phyloP scores from a whole-genome alignment of 2,797 vertebrate genomes.

The Malurus splendens region DNA sequence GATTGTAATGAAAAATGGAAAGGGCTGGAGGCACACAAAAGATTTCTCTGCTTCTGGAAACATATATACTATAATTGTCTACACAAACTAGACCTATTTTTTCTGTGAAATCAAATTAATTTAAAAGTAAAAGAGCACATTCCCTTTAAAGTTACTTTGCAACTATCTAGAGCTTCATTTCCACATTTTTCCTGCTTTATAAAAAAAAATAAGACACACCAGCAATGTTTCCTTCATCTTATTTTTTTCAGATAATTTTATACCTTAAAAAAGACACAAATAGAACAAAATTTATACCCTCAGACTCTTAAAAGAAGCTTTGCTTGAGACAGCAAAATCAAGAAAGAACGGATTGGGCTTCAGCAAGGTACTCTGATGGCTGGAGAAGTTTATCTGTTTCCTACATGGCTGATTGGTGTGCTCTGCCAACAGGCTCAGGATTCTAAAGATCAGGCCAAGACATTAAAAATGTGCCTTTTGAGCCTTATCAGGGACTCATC shows the following conservation, averaged over 20 bases:
- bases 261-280: not conserved
- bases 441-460: not conserved
- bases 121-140: conserved; percentile 28
- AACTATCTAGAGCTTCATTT: not conserved
- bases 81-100: not conserved
- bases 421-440: not conserved
- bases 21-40: conserved; percentile 36
- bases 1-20: conserved; percentile 54
- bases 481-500: not conserved
- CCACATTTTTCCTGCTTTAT: not conserved
- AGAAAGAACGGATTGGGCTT: not conserved
- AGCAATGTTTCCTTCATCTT: not conserved
- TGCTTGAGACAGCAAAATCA: not conserved
- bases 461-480: not conserved
- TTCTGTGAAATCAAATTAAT: conserved; percentile 34
- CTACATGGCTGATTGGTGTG: too few relatives aligned
- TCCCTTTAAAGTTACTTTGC: not conserved
- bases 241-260: not conserved
- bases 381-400: not conserved
- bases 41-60: conserved; percentile 41
- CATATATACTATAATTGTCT: conserved; percentile 49
- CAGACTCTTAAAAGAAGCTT: not conserved
- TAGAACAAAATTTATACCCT: not conserved
- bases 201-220: not conserved
- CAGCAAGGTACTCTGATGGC: not conserved